Percentiles rank a stretch among this genome's conserved stretches.
Evolutionary conservation across 2,113 vertebrate genomes (phyloP).

Genomic region (Thunnus thynnus): DNA sequence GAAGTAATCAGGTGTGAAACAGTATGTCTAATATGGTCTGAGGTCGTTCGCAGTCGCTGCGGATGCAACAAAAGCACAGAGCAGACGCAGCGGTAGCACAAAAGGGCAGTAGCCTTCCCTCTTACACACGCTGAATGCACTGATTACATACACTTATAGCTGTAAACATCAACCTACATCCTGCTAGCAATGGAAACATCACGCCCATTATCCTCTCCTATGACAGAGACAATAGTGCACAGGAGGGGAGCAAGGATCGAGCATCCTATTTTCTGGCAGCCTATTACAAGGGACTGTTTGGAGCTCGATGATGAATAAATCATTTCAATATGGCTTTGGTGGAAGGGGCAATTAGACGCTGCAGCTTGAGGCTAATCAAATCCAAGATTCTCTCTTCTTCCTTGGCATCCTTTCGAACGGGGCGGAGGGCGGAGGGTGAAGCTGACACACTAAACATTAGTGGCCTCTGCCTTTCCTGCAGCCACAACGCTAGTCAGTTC

Average conservation of each 20-base stretch:
- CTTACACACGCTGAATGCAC: constrained; percentile 49
- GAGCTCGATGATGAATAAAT: constrained; percentile 82
- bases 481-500: constrained; percentile 35
- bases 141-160: constrained; percentile 55
- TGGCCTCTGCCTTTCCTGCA: constrained; percentile 57
- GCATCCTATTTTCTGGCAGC: constrained; percentile 67
- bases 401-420: constrained; percentile 70
- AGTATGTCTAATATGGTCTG: neutral
- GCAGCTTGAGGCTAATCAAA: constrained; percentile 83
- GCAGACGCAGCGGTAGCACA: constrained; percentile 27
- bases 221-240: constrained; percentile 69
- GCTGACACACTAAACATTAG: constrained; percentile 69
- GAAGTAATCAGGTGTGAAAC: constrained; percentile 24
- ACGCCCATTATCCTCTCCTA: constrained; percentile 65
- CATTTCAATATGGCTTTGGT: constrained; percentile 84
- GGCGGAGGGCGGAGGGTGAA: constrained; percentile 44
- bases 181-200: constrained; percentile 65
- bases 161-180: constrained; percentile 71
- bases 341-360: constrained; percentile 80
- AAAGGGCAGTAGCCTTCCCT: constrained; percentile 10
- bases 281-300: constrained; percentile 71
- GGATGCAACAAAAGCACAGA: constrained; percentile 24
- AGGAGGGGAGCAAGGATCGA: constrained; percentile 56
- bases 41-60: constrained; percentile 23
- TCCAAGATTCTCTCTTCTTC: constrained; percentile 64